Percentiles rank a stretch among this genome's conserved stretches.
Evolutionary conservation across 2,888 invertebrate species (phyloP).

Genomic region (Cataglyphis cursor): DNA sequence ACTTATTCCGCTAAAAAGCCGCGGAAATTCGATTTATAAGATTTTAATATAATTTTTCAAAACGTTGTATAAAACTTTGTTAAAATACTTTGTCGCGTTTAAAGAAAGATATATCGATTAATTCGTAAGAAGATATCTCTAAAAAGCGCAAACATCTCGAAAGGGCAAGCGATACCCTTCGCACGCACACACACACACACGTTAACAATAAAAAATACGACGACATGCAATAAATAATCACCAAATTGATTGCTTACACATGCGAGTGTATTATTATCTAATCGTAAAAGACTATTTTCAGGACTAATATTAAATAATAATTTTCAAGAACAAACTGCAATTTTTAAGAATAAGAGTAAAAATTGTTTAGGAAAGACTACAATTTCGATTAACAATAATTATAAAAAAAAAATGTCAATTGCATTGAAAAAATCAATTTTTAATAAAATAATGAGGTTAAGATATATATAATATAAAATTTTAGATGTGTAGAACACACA

Average conservation of each 20-base stretch:
- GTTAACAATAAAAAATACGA: conserved; percentile 63
- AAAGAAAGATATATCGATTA: conserved; percentile 25
- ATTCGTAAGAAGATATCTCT: conserved; percentile 22
- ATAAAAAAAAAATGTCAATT: conserved; percentile 18
- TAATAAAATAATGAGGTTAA: conserved; percentile 1
- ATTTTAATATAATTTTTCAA: conserved; percentile 30
- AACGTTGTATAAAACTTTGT: conserved; percentile 39
- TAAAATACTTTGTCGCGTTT: conserved; percentile 39
- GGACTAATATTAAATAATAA: neutral
- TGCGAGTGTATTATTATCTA: conserved; percentile 8
- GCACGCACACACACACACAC: neutral
- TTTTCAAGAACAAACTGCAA: neutral
- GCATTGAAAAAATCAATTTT: conserved; percentile 24
- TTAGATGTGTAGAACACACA: neutral
- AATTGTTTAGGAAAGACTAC: neutral
- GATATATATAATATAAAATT: conserved; percentile 1
- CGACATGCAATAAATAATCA: conserved; percentile 50
- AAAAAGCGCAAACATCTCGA: conserved; percentile 28
- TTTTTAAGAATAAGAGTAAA: neutral
- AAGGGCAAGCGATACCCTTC: conserved; percentile 39
- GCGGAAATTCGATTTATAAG: conserved; percentile 11
- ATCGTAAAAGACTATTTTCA: conserved; percentile 1
- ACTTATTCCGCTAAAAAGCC: conserved; percentile 11
- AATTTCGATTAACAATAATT: neutral
- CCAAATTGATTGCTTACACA: neutral